Percentiles rank a stretch among this genome's conserved stretches.
These are phyloP conservation scores for Rhinoderma darwinii DNA, from an alignment of 2,113 vertebrate species.

Conservation along the genomic window DNA sequence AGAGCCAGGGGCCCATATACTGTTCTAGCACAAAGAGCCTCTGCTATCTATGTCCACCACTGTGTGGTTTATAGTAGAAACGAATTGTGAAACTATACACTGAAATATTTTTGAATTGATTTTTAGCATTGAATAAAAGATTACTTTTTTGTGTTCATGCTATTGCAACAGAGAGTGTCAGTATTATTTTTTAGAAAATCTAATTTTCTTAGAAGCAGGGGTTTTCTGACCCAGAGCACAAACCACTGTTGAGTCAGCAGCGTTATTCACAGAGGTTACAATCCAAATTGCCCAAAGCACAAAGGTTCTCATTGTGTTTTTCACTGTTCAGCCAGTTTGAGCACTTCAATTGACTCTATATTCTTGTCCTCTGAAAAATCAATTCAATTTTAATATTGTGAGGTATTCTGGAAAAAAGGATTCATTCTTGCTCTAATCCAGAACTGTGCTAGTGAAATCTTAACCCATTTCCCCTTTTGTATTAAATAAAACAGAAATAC, in stretches of 20 bases:
- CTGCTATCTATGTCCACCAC: too few species aligned
- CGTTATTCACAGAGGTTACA: slow-evolving; percentile 15
- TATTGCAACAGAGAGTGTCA: slow-evolving; percentile 16
- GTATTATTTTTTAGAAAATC: slow-evolving; percentile 24
- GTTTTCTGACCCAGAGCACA: slow-evolving; percentile 37
- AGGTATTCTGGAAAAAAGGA: background rate
- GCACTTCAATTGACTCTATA: background rate
- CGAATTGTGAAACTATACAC: too few species aligned
- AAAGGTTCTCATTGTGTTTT: slow-evolving; percentile 27
- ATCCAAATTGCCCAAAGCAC: slow-evolving; percentile 24
- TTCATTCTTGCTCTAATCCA: background rate
- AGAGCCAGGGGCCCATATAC: too few species aligned
- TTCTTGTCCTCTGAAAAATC: background rate
- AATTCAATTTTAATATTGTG: background rate
- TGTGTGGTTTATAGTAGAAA: too few species aligned
- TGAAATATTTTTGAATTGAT: background rate
- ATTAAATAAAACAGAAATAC: too few species aligned
- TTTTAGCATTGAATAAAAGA: background rate
- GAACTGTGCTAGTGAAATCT: background rate
- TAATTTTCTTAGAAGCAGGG: slow-evolving; percentile 32
- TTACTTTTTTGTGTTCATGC: slow-evolving; percentile 37
- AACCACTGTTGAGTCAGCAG: slow-evolving; percentile 38
- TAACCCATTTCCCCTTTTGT: too few species aligned
- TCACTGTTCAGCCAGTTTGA: background rate
- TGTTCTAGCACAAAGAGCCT: too few species aligned